Percentiles rank a stretch among this genome's conserved stretches.
These are phyloP conservation scores for Erythrocercus mccallii DNA, from an alignment of 2,113 vertebrate species.

Conservation along the genomic window DNA sequence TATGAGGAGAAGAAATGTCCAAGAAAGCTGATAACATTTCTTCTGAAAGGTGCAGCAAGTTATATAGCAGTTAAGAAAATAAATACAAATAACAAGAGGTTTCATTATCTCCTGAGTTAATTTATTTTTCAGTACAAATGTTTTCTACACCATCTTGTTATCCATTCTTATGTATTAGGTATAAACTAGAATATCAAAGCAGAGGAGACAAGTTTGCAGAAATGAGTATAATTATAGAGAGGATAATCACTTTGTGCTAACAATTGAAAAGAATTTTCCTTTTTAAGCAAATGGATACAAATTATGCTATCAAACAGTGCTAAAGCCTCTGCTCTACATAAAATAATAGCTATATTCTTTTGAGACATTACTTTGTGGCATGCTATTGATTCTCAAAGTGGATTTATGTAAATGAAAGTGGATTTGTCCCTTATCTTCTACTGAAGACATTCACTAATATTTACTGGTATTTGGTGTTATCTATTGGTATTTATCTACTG, in stretches of 20 bases:
- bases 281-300: neutral
- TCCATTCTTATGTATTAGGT: neutral
- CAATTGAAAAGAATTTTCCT: neutral
- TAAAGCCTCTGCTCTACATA: neutral
- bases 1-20: neutral
- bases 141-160: neutral
- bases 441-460: neutral
- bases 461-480: neutral
- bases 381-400: neutral
- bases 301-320: neutral
- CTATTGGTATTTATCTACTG: neutral
- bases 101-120: neutral
- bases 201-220: neutral
- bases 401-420: neutral
- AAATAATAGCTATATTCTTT: neutral
- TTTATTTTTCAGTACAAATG: neutral
- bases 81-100: neutral
- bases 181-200: neutral
- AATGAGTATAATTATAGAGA: neutral
- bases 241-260: neutral
- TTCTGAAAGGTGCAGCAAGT: neutral
- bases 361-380: neutral
- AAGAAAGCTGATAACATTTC: neutral
- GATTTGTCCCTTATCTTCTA: neutral
- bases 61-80: neutral